Percentiles rank a stretch among this genome's conserved stretches.
Evolutionary conservation across 2,888 invertebrate genomes (phyloP).

Genomic region (Hirtodrosophila trivittata): DNA sequence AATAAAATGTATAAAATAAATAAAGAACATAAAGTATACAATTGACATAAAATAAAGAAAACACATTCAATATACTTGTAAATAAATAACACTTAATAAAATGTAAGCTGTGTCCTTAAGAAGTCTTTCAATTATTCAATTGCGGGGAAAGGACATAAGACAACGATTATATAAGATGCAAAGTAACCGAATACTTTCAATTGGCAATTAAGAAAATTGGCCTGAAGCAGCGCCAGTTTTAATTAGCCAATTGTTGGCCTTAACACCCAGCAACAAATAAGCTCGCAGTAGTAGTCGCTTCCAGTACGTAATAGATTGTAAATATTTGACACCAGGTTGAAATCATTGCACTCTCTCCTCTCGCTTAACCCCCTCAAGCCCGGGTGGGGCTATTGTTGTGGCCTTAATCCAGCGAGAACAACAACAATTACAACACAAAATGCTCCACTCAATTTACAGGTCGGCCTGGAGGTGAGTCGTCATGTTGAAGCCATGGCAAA

Average conservation of each 20-base stretch:
- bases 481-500: slow-evolving; percentile 38
- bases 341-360: slow-evolving; percentile 28
- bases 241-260: slow-evolving; percentile 59
- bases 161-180: not conserved
- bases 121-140: no score
- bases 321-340: slow-evolving; percentile 70
- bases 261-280: slow-evolving; percentile 55
- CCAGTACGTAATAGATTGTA: slow-evolving; percentile 72
- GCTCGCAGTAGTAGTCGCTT: slow-evolving; percentile 12
- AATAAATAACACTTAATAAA: no score
- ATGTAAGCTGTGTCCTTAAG: no score
- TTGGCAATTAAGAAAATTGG: slow-evolving; percentile 70
- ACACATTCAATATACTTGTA: no score
- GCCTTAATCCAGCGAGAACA: slow-evolving; percentile 63
- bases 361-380: slow-evolving; percentile 20
- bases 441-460: slow-evolving; percentile 60
- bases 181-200: slow-evolving; percentile 17
- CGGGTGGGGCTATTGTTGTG: slow-evolving; percentile 52
- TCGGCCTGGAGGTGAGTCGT: slow-evolving; percentile 45
- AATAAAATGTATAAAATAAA: no score
- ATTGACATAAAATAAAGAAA: no score
- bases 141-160: no score
- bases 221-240: slow-evolving; percentile 45
- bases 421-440: slow-evolving; percentile 40
- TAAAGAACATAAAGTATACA: no score